These are phyloP conservation scores for Aulostomus chinensis DNA, from an alignment of 2,797 vertebrate species.

Conservation along the genomic window DNA sequence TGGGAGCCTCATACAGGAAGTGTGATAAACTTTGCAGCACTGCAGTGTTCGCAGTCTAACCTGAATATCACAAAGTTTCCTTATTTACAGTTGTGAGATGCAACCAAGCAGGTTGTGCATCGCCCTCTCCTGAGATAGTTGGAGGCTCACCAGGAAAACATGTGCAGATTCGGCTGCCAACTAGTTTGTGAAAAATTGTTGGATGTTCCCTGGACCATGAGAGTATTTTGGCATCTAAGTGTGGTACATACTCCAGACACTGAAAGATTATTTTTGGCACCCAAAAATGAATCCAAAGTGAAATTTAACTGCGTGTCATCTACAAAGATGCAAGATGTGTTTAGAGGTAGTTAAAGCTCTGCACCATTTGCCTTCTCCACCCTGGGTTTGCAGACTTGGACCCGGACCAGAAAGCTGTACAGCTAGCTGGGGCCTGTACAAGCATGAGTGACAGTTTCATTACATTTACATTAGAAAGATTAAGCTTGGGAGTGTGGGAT, in stretches of 20 bases:
- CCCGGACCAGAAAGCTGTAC: slow-evolving; percentile 37
- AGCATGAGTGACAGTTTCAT: slow-evolving; percentile 52
- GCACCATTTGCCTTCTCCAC: no score
- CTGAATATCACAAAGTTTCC: slow-evolving; percentile 25
- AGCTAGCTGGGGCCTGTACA: slow-evolving; percentile 22
- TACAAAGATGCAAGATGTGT: slow-evolving; percentile 48
- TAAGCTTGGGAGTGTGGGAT: slow-evolving; percentile 35
- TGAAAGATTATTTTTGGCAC: slow-evolving; percentile 43
- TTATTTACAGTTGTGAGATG: slow-evolving; percentile 18
- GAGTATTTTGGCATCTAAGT: no score
- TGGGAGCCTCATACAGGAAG: slow-evolving; percentile 49
- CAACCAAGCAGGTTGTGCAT: no score
- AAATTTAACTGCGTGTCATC: slow-evolving; percentile 31
- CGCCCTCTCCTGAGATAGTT: no score
- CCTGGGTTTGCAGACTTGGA: no score
- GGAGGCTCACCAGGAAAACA: no score
- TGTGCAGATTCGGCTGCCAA: no score
- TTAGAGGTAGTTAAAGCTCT: no score
- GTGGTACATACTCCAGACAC: no score
- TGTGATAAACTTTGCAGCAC: slow-evolving; percentile 51
- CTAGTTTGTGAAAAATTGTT: no score
- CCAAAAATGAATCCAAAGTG: slow-evolving; percentile 11
- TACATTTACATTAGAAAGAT: slow-evolving; percentile 53
- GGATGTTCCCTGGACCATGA: no score
- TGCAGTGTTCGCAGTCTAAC: slow-evolving; percentile 24